Conservation (phyloP, 2,888 invertebrate species). For the Dermolepida albohirtum region DNA sequence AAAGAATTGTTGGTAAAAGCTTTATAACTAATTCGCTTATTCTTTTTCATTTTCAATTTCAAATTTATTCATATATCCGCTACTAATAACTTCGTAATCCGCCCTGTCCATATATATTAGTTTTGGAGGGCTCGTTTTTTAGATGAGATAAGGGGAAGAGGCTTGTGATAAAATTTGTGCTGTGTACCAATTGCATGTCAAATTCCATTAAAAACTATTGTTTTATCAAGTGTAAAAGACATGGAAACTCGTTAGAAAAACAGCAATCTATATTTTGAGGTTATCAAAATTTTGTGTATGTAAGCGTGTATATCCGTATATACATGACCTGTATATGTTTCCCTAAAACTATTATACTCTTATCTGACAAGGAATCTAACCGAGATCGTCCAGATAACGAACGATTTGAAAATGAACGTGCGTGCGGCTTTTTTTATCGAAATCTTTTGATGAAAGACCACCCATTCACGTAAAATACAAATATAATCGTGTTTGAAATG, state of each 20-base stretch:
- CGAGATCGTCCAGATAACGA: conserved; percentile 26
- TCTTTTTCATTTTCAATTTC: no score
- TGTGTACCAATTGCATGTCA: conserved; percentile 13
- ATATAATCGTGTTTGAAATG: conserved; percentile 34
- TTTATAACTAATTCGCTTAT: no score
- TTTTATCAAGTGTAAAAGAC: conserved; percentile 1
- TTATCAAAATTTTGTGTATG: no score
- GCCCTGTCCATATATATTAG: no score
- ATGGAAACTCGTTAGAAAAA: conserved; percentile 8
- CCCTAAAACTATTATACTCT: background rate
- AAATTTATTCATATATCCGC: no score
- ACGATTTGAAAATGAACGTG: conserved; percentile 18
- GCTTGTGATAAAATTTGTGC: no score
- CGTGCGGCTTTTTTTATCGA: conserved; percentile 42
- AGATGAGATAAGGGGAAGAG: no score
- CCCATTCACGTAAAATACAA: conserved; percentile 48
- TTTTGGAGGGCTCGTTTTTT: no score
- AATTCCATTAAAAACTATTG: background rate
- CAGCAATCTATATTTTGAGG: background rate
- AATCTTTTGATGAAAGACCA: conserved; percentile 47
- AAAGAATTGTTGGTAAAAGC: no score
- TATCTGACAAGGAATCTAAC: conserved; percentile 5
- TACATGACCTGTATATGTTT: background rate
- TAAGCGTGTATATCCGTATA: no score
- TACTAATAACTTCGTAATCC: no score